Evolutionary conservation across 2,888 invertebrate genomes (phyloP).

Genomic region (Ectropis crepuscularia): DNA sequence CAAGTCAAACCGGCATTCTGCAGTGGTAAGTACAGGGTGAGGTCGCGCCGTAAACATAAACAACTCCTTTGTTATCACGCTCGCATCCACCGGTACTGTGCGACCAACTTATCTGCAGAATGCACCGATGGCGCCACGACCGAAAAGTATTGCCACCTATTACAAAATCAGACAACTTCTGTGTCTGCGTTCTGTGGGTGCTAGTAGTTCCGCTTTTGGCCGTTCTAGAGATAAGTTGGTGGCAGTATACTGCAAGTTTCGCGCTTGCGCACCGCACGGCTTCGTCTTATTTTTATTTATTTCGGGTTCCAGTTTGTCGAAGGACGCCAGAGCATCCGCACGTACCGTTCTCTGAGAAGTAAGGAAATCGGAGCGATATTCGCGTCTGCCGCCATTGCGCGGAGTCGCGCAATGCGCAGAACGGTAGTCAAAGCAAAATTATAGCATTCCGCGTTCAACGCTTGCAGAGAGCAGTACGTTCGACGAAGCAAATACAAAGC

Average conservation of each 20-base stretch:
- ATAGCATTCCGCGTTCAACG: slow-evolving; percentile 23
- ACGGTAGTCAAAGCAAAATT: slow-evolving; percentile 8
- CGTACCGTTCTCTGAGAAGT: slow-evolving; percentile 1
- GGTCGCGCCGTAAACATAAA: slow-evolving; percentile 29
- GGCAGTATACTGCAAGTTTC: slow-evolving; percentile 6
- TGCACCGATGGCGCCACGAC: too few species aligned
- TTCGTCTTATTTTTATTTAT: not conserved
- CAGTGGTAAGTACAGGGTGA: slow-evolving; percentile 13
- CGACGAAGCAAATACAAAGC: not conserved
- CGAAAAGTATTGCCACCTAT: too few species aligned
- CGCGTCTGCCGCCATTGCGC: slow-evolving; percentile 21
- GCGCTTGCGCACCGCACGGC: slow-evolving; percentile 19
- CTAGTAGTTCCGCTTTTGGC: too few species aligned
- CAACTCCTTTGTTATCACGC: slow-evolving; percentile 22
- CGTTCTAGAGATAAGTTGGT: too few species aligned
- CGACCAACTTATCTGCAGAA: not conserved
- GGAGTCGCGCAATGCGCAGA: slow-evolving; percentile 21
- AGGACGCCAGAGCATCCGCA: slow-evolving; percentile 11
- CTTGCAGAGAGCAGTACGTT: not conserved
- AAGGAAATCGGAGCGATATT: slow-evolving; percentile 4
- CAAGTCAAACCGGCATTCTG: slow-evolving; percentile 17
- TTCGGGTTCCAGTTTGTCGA: slow-evolving; percentile 12
- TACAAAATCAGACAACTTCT: too few species aligned
- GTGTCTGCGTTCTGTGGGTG: too few species aligned
- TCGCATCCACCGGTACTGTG: slow-evolving; percentile 1